These are phyloP conservation scores for Phocoena sinus DNA, from an alignment of 2,113 vertebrate genomes.

Conservation along the genomic window DNA sequence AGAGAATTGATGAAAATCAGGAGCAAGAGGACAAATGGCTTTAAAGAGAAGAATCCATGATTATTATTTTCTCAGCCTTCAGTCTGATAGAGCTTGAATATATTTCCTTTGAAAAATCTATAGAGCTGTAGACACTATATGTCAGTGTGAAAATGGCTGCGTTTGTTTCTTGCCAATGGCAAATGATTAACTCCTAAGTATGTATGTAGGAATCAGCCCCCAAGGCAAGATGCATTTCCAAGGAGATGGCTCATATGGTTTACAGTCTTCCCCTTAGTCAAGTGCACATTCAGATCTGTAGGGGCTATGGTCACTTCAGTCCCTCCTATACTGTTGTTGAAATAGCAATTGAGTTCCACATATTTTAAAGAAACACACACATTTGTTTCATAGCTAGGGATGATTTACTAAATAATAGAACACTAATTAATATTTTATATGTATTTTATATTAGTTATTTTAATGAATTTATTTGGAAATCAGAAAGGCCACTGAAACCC, in stretches of 20 bases:
- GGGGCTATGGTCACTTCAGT: not conserved
- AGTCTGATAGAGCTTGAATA: conserved; percentile 67
- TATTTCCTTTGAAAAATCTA: conserved; percentile 78
- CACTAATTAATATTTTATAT: not conserved
- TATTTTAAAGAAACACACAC: not conserved
- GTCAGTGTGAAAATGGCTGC: conserved; percentile 65
- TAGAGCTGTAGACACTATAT: conserved; percentile 6
- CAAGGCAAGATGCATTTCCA: conserved; percentile 2
- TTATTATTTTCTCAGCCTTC: conserved; percentile 71
- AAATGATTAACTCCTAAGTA: conserved; percentile 66
- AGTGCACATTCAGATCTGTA: not conserved
- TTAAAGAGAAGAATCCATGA: conserved; percentile 87
- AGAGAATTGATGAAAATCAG: conserved; percentile 93
- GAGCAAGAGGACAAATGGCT: conserved; percentile 91
- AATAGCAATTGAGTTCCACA: not conserved
- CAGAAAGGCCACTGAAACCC: not conserved
- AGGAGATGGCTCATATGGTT: not conserved
- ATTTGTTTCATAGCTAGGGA: not conserved
- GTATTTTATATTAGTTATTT: not conserved
- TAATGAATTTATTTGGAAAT: not conserved
- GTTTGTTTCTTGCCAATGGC: conserved; percentile 70
- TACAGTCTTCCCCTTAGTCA: not conserved
- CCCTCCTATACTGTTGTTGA: not conserved
- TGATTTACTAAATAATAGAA: not conserved
- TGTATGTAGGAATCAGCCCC: not conserved